Percentiles rank a stretch among this genome's conserved stretches.
Evolutionary conservation across 2,113 vertebrate genomes (phyloP).

Genomic region (Psophia crepitans): DNA sequence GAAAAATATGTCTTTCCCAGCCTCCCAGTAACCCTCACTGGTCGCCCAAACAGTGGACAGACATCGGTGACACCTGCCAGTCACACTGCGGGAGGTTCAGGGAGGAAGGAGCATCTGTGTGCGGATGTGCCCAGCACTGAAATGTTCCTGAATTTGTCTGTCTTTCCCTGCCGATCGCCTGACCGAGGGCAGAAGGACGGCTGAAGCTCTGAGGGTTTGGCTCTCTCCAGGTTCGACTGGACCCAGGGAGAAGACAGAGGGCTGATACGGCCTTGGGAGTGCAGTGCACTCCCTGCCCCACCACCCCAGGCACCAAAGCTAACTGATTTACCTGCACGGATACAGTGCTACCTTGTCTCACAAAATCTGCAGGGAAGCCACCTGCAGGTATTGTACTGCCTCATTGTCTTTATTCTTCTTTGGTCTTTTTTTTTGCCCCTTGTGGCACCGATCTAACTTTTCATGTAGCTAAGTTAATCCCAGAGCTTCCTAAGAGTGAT

Average conservation of each 20-base stretch:
- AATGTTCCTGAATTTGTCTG: neutral
- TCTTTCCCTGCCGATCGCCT: accelerated
- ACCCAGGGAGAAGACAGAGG: neutral
- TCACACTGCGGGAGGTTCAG: neutral
- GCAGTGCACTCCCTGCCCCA: neutral
- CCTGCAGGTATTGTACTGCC: neutral
- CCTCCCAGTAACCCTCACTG: neutral
- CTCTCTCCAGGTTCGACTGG: neutral
- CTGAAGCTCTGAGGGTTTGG: neutral
- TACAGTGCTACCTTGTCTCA: neutral
- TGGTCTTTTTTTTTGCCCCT: accelerated
- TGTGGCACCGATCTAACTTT: neutral
- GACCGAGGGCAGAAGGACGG: neutral
- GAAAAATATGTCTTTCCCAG: neutral
- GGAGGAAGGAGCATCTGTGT: neutral
- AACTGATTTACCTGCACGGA: neutral
- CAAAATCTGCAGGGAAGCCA: neutral
- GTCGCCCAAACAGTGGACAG: accelerated
- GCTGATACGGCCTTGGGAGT: neutral
- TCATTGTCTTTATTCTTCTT: neutral
- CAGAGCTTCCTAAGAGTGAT: neutral
- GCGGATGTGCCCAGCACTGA: neutral
- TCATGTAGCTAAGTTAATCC: neutral
- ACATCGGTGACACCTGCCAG: neutral
- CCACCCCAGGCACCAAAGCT: neutral